Evolutionary conservation across 2,113 vertebrate species (phyloP).

Genomic region (Mesitornis unicolor): DNA sequence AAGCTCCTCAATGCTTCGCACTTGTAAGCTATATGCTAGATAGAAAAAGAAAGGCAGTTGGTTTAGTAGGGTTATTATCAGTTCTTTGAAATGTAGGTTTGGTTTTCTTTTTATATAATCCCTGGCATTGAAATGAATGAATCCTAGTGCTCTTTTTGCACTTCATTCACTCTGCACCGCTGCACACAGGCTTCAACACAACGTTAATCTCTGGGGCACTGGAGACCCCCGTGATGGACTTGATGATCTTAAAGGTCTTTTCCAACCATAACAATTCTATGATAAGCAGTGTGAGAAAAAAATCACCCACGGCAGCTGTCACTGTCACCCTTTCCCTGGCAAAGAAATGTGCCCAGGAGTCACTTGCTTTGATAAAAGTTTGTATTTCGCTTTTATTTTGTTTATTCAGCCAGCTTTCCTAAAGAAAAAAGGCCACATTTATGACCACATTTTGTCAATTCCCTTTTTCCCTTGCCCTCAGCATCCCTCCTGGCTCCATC

Average conservation of each 20-base stretch:
- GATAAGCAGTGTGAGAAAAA: neutral
- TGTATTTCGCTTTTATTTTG: neutral
- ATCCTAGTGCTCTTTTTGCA: neutral
- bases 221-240: rapidly evolving
- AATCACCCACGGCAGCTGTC: neutral
- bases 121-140: neutral
- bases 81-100: neutral
- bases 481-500: rapidly evolving
- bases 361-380: neutral
- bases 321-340: rapidly evolving
- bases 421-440: neutral
- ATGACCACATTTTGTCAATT: neutral
- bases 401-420: neutral
- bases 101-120: neutral
- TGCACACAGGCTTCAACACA: neutral
- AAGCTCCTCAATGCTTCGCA: neutral
- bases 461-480: neutral
- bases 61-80: neutral
- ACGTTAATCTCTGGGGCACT: rapidly evolving
- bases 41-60: neutral
- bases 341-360: neutral
- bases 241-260: no score
- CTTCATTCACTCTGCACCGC: neutral
- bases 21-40: neutral
- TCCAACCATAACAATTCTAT: no score